These are phyloP conservation scores for Helogale parvula DNA, from an alignment of 2,113 vertebrate species.

Conservation along the genomic window DNA sequence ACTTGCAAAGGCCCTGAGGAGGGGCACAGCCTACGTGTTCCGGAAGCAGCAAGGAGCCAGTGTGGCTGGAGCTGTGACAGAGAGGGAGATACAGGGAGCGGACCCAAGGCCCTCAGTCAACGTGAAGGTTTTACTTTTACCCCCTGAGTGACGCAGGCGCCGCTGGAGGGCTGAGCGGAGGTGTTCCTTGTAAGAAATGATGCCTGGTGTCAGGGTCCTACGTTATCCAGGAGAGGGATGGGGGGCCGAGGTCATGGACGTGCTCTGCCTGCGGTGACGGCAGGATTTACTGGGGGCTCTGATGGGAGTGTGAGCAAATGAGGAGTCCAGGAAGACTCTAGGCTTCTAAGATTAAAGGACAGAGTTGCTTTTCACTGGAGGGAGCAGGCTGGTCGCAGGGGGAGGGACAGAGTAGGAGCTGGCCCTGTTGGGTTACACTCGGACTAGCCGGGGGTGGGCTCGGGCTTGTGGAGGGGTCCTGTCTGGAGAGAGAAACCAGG, in stretches of 20 bases:
- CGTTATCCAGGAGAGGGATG: background rate
- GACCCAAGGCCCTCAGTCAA: fast-evolving
- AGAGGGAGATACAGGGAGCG: background rate
- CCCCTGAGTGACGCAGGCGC: background rate
- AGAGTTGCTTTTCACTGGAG: background rate
- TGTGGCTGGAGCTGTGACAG: background rate
- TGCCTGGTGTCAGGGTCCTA: background rate
- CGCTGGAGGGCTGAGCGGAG: background rate
- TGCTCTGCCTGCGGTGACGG: background rate
- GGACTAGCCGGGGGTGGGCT: fast-evolving
- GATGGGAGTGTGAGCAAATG: background rate
- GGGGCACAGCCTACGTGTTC: background rate
- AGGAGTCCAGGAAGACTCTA: background rate
- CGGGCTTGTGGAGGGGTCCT: background rate
- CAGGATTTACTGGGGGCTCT: background rate
- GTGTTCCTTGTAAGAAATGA: background rate
- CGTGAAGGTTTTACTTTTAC: background rate
- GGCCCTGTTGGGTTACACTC: background rate
- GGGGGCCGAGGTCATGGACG: background rate
- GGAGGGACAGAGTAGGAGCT: background rate
- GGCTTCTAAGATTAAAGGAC: background rate
- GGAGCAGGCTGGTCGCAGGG: no score
- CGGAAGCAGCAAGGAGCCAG: background rate
- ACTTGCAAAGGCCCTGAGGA: background rate
- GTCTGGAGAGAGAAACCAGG: background rate